Conservation (phyloP, 2,888 invertebrate genomes). For the Apotomis turbidana region DNA sequence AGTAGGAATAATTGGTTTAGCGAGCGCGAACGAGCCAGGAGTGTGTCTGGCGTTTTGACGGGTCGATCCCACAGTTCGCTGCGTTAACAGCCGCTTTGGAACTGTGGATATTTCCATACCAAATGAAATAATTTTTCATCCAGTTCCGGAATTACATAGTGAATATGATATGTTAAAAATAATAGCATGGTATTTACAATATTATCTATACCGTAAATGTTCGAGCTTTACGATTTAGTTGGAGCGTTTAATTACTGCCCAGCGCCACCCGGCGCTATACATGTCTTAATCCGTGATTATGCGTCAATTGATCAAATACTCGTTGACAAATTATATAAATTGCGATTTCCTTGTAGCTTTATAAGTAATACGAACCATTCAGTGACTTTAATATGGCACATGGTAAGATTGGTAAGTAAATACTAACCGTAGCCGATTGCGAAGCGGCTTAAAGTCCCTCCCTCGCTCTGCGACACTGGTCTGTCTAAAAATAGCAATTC, state of each 20-base stretch:
- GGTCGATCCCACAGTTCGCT: constrained; percentile 16
- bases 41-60: constrained; percentile 18
- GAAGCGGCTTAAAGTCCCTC: constrained; percentile 16
- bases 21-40: neutral
- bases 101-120: neutral
- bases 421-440: neutral
- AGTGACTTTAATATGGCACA: neutral
- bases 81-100: constrained; percentile 1
- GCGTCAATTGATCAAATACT: no score
- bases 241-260: no score
- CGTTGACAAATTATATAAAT: no score
- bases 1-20: constrained; percentile 26
- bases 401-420: neutral
- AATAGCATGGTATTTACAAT: no score
- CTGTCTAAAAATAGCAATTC: constrained; percentile 30
- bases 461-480: constrained; percentile 7
- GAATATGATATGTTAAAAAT: no score
- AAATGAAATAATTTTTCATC: no score
- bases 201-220: no score
- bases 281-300: no score
- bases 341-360: neutral
- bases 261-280: no score
- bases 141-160: no score
- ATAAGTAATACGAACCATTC: neutral
- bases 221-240: no score